Conservation (phyloP, 2,888 invertebrate genomes). For the Agonopterix subpropinquella region DNA sequence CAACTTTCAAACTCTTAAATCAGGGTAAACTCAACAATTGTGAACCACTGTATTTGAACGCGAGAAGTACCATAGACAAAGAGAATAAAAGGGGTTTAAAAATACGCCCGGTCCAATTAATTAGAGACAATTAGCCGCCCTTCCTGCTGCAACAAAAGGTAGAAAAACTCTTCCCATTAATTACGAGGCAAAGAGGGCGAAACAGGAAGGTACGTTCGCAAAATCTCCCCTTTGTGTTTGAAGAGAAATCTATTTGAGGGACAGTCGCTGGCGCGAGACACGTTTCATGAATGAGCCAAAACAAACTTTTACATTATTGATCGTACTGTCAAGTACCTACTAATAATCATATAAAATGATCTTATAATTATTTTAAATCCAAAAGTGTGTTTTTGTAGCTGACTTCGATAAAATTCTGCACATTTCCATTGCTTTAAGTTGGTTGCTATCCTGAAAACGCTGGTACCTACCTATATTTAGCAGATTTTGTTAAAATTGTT, state of each 20-base stretch:
- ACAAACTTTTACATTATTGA: slow-evolving; percentile 5
- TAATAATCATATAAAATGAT: too few relatives aligned
- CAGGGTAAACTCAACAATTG: slow-evolving; percentile 35
- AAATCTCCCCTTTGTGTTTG: slow-evolving; percentile 48
- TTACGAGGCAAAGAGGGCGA: slow-evolving; percentile 42
- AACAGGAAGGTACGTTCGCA: slow-evolving; percentile 30
- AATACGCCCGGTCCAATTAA: slow-evolving; percentile 67
- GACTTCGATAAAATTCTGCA: too few relatives aligned
- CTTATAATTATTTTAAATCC: too few relatives aligned
- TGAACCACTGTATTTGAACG: slow-evolving; percentile 34
- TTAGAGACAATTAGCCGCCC: slow-evolving; percentile 71
- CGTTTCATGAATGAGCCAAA: slow-evolving; percentile 5
- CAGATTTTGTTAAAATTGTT: too few relatives aligned
- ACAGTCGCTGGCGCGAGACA: slow-evolving; percentile 11
- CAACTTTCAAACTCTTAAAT: slow-evolving; percentile 36
- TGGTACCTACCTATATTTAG: too few relatives aligned
- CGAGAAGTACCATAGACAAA: slow-evolving; percentile 35
- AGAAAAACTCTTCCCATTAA: slow-evolving; percentile 70
- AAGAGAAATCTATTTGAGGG: slow-evolving; percentile 35
- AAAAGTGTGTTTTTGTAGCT: too few relatives aligned
- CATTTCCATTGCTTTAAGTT: too few relatives aligned
- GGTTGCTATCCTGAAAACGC: too few relatives aligned
- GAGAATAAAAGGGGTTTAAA: slow-evolving; percentile 57
- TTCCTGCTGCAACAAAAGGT: slow-evolving; percentile 66
- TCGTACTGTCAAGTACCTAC: neutral